A percentile compares a stretch with the other conserved stretches of the same genome.
Evolutionary conservation across 2,797 vertebrate genomes (phyloP).

Genomic region (Gymnothorax javanicus): DNA sequence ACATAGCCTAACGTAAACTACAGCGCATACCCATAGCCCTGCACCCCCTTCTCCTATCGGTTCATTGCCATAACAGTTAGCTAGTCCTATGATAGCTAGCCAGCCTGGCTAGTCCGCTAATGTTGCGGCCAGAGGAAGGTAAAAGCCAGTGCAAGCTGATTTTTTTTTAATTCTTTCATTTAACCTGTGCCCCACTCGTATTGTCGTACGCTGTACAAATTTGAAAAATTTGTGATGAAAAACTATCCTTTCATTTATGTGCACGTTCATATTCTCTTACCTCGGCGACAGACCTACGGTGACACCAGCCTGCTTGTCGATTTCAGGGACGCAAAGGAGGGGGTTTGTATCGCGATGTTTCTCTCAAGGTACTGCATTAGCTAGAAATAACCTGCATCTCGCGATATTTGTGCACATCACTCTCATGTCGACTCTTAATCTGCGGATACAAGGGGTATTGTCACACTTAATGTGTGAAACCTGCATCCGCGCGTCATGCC

Average conservation of each 20-base stretch:
- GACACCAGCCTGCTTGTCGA: constrained; percentile 60
- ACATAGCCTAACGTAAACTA: background rate
- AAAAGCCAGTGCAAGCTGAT: background rate
- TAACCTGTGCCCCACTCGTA: too few relatives aligned
- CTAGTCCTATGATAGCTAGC: background rate
- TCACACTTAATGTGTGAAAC: background rate
- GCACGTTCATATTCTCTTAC: constrained; percentile 65
- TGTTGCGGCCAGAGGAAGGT: constrained; percentile 7
- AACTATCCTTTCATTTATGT: background rate
- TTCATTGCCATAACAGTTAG: background rate
- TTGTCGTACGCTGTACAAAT: background rate
- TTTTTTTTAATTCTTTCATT: too few relatives aligned
- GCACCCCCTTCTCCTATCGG: background rate
- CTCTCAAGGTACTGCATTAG: background rate
- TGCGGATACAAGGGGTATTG: background rate
- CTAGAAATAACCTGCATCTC: constrained; percentile 49
- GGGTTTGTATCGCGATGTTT: constrained; percentile 69
- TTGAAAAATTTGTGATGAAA: background rate
- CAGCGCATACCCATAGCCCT: background rate
- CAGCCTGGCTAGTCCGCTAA: background rate
- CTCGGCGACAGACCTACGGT: constrained; percentile 51
- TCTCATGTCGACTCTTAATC: background rate
- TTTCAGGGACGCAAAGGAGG: constrained; percentile 62
- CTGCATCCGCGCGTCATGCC: background rate
- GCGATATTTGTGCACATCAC: constrained; percentile 49